Conservation (phyloP, 2,113 vertebrate genomes). For the Gopherus evgoodei region DNA sequence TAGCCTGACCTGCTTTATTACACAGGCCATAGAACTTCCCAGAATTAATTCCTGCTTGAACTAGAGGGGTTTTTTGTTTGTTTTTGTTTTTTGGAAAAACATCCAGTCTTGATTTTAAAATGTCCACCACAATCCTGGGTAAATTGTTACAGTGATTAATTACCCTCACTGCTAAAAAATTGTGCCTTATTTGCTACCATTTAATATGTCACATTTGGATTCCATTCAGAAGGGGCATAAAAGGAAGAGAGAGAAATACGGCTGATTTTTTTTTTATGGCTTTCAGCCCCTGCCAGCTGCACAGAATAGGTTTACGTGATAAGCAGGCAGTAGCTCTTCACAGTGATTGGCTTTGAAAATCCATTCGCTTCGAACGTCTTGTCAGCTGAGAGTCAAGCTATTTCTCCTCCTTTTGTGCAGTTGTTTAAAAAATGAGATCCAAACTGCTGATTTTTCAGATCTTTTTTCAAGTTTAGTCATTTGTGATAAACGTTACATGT, state of each 20-base stretch:
- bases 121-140: rapidly evolving
- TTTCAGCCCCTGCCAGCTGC: background rate
- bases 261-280: background rate
- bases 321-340: background rate
- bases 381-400: background rate
- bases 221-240: background rate
- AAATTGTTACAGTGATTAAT: background rate
- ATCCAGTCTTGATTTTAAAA: background rate
- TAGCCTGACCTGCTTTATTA: background rate
- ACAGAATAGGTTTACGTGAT: background rate
- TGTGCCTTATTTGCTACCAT: rapidly evolving
- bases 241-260: background rate
- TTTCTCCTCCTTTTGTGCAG: background rate
- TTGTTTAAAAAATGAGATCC: background rate
- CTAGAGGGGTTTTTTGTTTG: background rate
- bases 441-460: background rate
- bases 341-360: background rate
- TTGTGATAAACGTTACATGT: background rate
- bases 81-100: background rate
- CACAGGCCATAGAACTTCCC: background rate
- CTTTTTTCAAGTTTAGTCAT: background rate
- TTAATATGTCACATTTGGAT: background rate
- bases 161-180: background rate
- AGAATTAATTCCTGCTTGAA: background rate
- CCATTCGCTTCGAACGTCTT: background rate